Conservation (phyloP, 2,797 vertebrate genomes). For the Kryptopterus vitreolus region DNA sequence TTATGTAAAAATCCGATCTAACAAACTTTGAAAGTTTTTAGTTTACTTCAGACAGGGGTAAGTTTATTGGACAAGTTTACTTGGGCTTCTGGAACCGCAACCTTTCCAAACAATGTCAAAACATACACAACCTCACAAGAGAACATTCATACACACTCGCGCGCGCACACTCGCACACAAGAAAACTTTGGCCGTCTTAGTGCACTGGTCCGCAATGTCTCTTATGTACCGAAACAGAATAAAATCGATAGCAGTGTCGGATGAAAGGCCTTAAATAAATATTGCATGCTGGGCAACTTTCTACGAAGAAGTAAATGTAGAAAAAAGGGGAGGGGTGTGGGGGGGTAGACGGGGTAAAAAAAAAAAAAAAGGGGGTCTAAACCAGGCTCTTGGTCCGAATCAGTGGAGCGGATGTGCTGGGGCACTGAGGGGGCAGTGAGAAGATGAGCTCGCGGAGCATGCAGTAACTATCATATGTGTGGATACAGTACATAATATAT, state of each 20-base stretch:
- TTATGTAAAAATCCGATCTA: neutral
- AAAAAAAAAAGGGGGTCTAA: slow-evolving; percentile 24
- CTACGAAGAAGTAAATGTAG: slow-evolving; percentile 57
- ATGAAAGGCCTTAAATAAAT: slow-evolving; percentile 59
- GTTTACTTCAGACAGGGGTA: neutral
- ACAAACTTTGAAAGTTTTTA: neutral
- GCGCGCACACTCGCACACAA: slow-evolving; percentile 15
- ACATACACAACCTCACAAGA: slow-evolving; percentile 22
- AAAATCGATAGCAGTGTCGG: slow-evolving; percentile 40
- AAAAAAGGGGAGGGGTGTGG: neutral
- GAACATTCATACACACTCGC: neutral
- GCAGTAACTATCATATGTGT: neutral
- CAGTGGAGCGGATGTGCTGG: slow-evolving; percentile 45
- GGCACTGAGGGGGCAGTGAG: slow-evolving; percentile 16
- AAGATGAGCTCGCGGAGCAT: slow-evolving; percentile 30
- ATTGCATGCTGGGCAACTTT: slow-evolving; percentile 62
- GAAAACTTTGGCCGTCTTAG: slow-evolving; percentile 26
- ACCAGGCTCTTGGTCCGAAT: slow-evolving; percentile 35
- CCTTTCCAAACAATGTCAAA: slow-evolving; percentile 35
- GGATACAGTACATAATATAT: neutral
- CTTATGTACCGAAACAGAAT: slow-evolving; percentile 42
- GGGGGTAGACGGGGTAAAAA: neutral
- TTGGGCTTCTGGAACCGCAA: slow-evolving; percentile 13
- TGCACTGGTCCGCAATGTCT: slow-evolving; percentile 38
- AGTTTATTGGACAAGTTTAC: slow-evolving; percentile 23